Evolutionary conservation across 2,113 vertebrate genomes (phyloP).

Genomic region (Rhinolophus sinicus): DNA sequence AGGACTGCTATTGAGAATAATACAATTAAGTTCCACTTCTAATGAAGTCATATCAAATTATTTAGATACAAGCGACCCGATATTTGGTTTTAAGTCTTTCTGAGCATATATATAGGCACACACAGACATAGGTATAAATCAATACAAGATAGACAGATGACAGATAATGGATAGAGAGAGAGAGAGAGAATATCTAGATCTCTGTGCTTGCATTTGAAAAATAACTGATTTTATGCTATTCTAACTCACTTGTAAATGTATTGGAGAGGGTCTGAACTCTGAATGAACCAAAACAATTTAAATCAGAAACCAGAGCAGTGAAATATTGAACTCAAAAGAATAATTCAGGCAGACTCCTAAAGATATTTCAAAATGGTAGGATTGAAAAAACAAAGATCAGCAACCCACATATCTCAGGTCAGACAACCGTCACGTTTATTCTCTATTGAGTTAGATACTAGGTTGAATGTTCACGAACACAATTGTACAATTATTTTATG

Average conservation of each 20-base stretch:
- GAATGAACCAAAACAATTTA: background rate
- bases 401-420: conserved; percentile 78
- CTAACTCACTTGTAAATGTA: background rate
- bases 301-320: background rate
- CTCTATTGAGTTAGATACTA: conserved; percentile 58
- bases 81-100: background rate
- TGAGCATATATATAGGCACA: background rate
- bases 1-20: background rate
- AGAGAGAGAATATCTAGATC: accelerated
- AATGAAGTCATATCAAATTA: background rate
- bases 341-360: too few species aligned
- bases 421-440: conserved; percentile 71
- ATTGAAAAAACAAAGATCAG: conserved; percentile 37
- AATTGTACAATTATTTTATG: conserved; percentile 38
- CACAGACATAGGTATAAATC: background rate
- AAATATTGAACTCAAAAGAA: background rate
- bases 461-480: conserved; percentile 79
- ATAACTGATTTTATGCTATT: background rate
- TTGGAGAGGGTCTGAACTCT: background rate
- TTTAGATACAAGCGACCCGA: background rate
- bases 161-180: too few species aligned
- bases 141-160: too few species aligned
- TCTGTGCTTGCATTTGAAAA: background rate
- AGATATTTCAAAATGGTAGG: background rate
- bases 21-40: too few species aligned